Conservation (phyloP, 2,888 invertebrate species). For the Dasypogon diadema region DNA sequence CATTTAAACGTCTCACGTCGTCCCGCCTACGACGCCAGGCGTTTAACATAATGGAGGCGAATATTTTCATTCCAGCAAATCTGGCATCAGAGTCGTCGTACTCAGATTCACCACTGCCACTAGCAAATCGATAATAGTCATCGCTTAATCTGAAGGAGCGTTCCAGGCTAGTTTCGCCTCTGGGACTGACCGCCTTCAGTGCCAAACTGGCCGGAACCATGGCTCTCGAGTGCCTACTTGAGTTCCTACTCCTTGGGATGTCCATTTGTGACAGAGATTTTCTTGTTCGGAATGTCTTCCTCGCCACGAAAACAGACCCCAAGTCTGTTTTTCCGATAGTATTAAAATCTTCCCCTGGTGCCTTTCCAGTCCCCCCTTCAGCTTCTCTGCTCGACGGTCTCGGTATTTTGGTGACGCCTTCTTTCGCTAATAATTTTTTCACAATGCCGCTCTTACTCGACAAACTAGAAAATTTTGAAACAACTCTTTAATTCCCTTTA, state of each 20-base stretch:
- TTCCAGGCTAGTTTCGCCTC: neutral
- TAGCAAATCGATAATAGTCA: neutral
- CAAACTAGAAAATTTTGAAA: constrained; percentile 28
- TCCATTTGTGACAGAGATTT: constrained; percentile 66
- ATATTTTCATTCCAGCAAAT: constrained; percentile 61
- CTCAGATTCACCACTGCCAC: neutral
- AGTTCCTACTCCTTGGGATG: constrained; percentile 59
- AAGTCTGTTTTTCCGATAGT: neutral
- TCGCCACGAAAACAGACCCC: neutral
- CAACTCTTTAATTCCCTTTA: neutral
- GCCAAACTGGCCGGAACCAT: constrained; percentile 5
- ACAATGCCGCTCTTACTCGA: neutral
- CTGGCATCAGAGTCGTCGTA: constrained; percentile 58
- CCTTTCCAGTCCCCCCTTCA: neutral
- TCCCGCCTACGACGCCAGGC: constrained; percentile 64
- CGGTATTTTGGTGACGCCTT: neutral
- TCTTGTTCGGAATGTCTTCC: constrained; percentile 57
- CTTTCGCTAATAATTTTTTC: neutral
- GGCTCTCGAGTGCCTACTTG: neutral
- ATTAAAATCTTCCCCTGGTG: neutral
- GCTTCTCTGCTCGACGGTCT: neutral
- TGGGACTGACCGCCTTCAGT: neutral
- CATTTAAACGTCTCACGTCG: constrained; percentile 60
- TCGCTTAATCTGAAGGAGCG: neutral
- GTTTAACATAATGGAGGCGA: constrained; percentile 62